Evolutionary conservation across 2,888 invertebrate genomes (phyloP).

Genomic region (Melieria crassipennis): DNA sequence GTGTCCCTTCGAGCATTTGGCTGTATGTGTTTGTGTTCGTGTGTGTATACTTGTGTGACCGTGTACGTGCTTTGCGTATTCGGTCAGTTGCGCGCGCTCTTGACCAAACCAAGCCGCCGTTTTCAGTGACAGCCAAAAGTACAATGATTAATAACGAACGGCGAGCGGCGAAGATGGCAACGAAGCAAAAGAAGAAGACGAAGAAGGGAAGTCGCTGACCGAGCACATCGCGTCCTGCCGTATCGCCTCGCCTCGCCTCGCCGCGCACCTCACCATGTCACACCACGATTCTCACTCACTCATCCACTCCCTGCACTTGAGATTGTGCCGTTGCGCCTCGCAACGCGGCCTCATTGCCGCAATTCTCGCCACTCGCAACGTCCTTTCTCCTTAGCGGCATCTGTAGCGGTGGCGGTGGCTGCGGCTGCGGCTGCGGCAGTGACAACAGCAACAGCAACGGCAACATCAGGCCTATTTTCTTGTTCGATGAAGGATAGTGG

Average conservation of each 20-base stretch:
- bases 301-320: background rate
- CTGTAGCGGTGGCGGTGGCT: conserved; percentile 39
- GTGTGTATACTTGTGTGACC: conserved; percentile 42
- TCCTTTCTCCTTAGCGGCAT: conserved; percentile 49
- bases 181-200: conserved; percentile 48
- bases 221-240: conserved; percentile 16
- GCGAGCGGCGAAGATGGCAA: conserved; percentile 56
- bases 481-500: conserved; percentile 14
- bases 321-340: conserved; percentile 10
- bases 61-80: conserved; percentile 40
- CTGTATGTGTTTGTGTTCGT: conserved; percentile 38
- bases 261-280: background rate
- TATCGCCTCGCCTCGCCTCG: conserved; percentile 23
- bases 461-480: conserved; percentile 29
- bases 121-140: conserved; percentile 64
- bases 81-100: conserved; percentile 44
- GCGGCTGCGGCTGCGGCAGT: conserved; percentile 36
- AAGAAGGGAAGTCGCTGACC: conserved; percentile 19
- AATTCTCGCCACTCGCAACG: conserved; percentile 39
- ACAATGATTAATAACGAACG: conserved; percentile 64
- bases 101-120: conserved; percentile 55
- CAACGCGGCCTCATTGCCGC: conserved; percentile 30
- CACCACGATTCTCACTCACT: background rate
- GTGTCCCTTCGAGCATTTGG: background rate
- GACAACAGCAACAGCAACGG: conserved; percentile 33